Evolutionary conservation across 2,113 vertebrate genomes (phyloP).

Genomic region (Mus musculus): DNA sequence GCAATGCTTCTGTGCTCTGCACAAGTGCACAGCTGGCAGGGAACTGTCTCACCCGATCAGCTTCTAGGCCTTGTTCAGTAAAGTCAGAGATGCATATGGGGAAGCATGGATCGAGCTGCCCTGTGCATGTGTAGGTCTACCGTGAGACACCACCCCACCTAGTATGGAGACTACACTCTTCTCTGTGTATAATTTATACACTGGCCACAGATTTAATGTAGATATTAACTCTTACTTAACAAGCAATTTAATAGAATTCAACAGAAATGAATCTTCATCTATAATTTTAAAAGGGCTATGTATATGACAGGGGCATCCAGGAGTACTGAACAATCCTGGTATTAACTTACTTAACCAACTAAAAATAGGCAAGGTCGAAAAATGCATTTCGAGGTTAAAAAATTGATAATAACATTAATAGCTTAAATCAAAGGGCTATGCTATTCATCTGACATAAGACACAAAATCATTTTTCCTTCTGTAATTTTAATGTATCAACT

Average conservation of each 20-base stretch:
- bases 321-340: neutral
- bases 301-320: neutral
- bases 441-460: neutral
- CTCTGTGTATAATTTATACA: conserved; percentile 69
- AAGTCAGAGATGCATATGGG: conserved; percentile 78
- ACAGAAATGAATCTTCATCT: conserved; percentile 63
- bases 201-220: conserved; percentile 73
- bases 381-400: neutral
- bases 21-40: conserved; percentile 80
- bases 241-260: conserved; percentile 60
- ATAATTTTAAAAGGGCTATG: conserved; percentile 55
- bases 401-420: neutral
- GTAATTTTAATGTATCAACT: neutral
- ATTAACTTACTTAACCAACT: conserved; percentile 26
- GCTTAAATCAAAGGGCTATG: conserved; percentile 10
- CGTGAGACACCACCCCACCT: conserved; percentile 62
- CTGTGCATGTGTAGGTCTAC: conserved; percentile 71
- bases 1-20: conserved; percentile 77
- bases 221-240: conserved; percentile 73
- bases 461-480: conserved; percentile 2
- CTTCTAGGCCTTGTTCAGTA: conserved; percentile 81
- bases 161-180: conserved; percentile 65
- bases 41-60: conserved; percentile 71
- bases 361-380: neutral
- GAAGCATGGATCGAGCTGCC: conserved; percentile 52